Evolutionary conservation across 2,113 vertebrate genomes (phyloP).

Genomic region (Ailurus styani): DNA sequence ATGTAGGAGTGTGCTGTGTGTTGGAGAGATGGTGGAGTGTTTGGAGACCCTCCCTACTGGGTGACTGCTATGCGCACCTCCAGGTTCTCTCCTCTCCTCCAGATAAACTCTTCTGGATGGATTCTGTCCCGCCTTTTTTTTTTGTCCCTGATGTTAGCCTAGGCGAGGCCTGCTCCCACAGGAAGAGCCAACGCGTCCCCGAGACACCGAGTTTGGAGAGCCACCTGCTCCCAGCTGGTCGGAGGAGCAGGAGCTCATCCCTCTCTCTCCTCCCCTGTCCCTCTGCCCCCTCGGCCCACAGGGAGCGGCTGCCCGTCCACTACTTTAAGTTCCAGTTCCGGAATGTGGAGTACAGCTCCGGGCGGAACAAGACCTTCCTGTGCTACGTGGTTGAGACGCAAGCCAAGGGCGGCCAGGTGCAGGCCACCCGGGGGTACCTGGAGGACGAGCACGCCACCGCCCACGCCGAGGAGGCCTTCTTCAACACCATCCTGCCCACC

Average conservation of each 20-base stretch:
- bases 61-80: neutral
- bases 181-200: neutral
- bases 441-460: conserved; percentile 89
- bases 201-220: neutral
- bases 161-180: neutral
- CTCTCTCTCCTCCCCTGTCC: neutral
- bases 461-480: conserved; percentile 94
- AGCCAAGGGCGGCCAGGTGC: conserved; percentile 76
- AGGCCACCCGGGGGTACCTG: conserved; percentile 85
- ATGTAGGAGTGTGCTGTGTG: no score
- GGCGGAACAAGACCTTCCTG: conserved; percentile 96
- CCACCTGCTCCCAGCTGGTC: neutral
- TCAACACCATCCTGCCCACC: conserved; percentile 84
- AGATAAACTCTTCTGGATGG: neutral
- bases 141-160: neutral
- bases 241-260: neutral
- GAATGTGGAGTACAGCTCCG: conserved; percentile 96
- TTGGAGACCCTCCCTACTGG: neutral
- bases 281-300: conserved; percentile 62
- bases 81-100: neutral
- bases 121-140: neutral
- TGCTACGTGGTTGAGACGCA: conserved; percentile 90
- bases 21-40: neutral
- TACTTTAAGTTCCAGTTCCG: conserved; percentile 96
- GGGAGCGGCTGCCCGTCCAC: conserved; percentile 90